Base-by-base conservation (phyloP, 2,888 invertebrate genomes). In the Cataglyphis cursor region DNA sequence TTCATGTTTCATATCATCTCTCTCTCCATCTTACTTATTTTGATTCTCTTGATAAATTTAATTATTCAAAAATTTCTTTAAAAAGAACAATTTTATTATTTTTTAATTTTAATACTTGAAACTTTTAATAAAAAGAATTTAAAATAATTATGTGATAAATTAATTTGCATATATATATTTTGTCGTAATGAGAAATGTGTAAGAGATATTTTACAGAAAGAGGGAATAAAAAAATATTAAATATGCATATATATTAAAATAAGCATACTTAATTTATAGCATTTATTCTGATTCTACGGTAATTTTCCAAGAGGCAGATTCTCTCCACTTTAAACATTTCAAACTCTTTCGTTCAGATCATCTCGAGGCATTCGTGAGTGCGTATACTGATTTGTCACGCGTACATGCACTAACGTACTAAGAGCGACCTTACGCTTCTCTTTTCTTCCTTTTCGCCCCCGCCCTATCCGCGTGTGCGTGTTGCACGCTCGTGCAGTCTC, bases 401-500 rank as follows among this genome's bases (percentile, higher is more conserved):
- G 57, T 21, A 54, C n/a, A 21, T 18, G 61, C 83, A 73, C 72
- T 85, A 85, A 88, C 78, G 44, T 85, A 89, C 88, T 90, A 90
- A 89, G 82, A 83, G 81, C 85, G 84, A 84, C 82, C 81, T 83
- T 86, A 75, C 82, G 87, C 88, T 85, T 88, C 81, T 78, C 80
- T 81, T 81, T 66, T 59, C 65, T 80, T 62, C 81, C 76, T 70
- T 51, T 8, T 48, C 48, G 48, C 48, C 62, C 62, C 85, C 70
- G 44, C 61, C 70, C 80, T 73, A 78, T 54, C 66, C 73, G 82
- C 59, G 44, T 82, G 64, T 76, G 83, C 72, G 82, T 48, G 81
- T 84, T 48, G 86, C 78, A 78, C 78, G 78, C 78, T 78, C 78
- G 73, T 86, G 94, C 95, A 96, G 96, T 95, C 95, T 96, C 95